phyloP scores from a whole-genome alignment of 2,113 vertebrate species.

The Archocentrus centrarchus region DNA sequence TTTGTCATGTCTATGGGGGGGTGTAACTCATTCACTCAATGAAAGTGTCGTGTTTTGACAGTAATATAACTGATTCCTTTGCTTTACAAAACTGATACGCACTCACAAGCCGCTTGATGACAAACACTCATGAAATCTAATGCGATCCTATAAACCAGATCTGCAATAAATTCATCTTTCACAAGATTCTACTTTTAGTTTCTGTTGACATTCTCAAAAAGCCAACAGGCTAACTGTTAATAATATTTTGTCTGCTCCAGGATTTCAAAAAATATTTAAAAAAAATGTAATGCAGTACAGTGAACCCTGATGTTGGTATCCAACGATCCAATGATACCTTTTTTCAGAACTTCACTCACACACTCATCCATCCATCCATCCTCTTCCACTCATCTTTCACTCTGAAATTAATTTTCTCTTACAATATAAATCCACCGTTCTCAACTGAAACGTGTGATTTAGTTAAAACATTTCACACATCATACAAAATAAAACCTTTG shows the following conservation, averaged over 20 bases:
- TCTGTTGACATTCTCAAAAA: no score
- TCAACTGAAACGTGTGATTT: neutral
- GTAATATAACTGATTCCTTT: neutral
- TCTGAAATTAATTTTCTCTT: neutral
- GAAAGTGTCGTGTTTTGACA: constrained; percentile 17
- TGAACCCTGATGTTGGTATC: neutral
- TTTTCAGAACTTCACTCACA: no score
- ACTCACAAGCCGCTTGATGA: neutral
- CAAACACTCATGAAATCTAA: neutral
- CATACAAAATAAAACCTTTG: neutral
- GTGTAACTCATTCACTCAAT: constrained; percentile 13
- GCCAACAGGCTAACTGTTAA: no score
- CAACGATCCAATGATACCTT: no score
- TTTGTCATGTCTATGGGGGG: constrained; percentile 58
- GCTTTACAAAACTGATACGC: neutral
- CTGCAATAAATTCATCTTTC: neutral
- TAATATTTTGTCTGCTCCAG: neutral
- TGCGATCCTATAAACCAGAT: neutral
- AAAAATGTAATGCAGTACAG: neutral
- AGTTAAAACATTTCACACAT: neutral
- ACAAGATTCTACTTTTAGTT: neutral
- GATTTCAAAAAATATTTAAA: neutral
- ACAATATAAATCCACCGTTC: neutral
- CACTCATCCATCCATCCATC: no score
- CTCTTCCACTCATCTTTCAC: no score